Conservation (phyloP, 2,797 vertebrate species). For the Anomalospiza imberbis region DNA sequence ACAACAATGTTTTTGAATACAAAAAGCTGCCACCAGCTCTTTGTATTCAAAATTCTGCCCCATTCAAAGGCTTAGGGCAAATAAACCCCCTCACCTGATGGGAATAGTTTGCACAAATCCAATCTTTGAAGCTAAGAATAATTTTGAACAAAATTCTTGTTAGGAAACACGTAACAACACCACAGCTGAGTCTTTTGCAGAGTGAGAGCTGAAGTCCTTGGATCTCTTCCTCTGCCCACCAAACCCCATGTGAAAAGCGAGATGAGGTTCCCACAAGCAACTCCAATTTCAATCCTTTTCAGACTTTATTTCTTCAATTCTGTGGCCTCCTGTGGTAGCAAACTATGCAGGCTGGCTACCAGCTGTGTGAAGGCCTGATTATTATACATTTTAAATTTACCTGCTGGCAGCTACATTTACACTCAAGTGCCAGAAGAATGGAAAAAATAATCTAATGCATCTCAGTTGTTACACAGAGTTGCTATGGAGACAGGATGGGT, state of each 20-base stretch:
- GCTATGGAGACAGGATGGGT: not conserved
- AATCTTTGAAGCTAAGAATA: not conserved
- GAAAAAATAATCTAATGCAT: not conserved
- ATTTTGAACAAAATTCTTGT: not conserved
- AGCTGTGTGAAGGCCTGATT: not conserved
- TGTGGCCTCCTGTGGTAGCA: not conserved
- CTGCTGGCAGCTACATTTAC: conserved; percentile 29
- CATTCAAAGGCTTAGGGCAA: not conserved
- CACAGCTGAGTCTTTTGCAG: not conserved
- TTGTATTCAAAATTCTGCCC: not conserved
- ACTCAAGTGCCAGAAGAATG: not conserved
- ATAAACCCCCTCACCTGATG: not conserved
- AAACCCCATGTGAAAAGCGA: not conserved
- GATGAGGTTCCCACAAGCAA: not conserved
- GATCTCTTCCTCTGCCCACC: not conserved
- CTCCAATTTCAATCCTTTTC: not conserved
- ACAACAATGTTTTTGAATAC: not conserved
- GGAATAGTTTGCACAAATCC: not conserved
- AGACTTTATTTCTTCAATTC: not conserved
- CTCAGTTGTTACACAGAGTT: not conserved
- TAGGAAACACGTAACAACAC: not conserved
- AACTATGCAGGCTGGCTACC: not conserved
- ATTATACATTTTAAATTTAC: conserved; percentile 27
- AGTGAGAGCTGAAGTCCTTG: not conserved
- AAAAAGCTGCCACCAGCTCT: not conserved